These are phyloP conservation scores for Ranitomeya variabilis DNA, from an alignment of 2,113 vertebrate genomes.

Conservation along the genomic window DNA sequence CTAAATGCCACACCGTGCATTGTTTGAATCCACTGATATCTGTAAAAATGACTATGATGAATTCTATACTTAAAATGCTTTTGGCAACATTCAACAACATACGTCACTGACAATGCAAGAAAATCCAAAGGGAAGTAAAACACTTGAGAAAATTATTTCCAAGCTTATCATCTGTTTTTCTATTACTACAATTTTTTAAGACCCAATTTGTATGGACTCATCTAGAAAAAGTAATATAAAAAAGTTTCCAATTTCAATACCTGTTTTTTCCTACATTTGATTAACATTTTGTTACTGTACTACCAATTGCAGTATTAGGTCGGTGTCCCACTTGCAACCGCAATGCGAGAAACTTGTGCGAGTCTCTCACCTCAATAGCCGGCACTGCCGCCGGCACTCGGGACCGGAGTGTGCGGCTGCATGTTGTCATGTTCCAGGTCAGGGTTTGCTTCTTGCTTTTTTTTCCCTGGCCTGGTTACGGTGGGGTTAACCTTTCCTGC, in stretches of 20 bases:
- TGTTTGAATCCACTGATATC: background rate
- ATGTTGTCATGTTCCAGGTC: no score
- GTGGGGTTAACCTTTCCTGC: no score
- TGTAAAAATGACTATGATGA: background rate
- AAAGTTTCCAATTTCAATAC: background rate
- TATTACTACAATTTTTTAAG: background rate
- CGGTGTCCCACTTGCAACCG: background rate
- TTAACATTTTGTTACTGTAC: background rate
- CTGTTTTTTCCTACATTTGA: background rate
- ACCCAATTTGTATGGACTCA: background rate
- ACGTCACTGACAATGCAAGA: background rate
- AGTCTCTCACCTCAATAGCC: no score
- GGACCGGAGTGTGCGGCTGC: no score
- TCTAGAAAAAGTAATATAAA: background rate
- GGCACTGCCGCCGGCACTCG: no score
- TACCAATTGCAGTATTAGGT: background rate
- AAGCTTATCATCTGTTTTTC: background rate
- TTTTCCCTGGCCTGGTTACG: no score
- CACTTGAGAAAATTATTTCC: background rate
- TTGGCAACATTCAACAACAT: background rate
- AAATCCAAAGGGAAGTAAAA: background rate
- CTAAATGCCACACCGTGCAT: conserved; percentile 4
- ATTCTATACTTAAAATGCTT: background rate
- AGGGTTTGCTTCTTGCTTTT: no score
- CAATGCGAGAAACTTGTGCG: no score